These are phyloP conservation scores for Plutella xylostella DNA, from an alignment of 2,888 invertebrate genomes.

Conservation along the genomic window DNA sequence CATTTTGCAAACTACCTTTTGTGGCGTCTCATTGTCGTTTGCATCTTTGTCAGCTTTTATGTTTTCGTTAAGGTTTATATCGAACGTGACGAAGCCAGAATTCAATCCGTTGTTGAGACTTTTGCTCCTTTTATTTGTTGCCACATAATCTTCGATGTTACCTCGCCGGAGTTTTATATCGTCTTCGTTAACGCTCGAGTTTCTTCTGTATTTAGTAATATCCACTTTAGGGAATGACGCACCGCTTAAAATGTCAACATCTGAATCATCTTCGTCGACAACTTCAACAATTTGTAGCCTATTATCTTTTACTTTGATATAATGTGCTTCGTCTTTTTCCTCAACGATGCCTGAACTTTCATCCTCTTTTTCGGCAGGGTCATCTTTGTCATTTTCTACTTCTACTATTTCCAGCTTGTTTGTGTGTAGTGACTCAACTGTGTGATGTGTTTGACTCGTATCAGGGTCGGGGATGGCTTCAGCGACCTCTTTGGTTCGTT, in stretches of 20 bases:
- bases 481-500: constrained; percentile 12
- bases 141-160: constrained; percentile 54
- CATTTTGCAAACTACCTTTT: constrained; percentile 54
- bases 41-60: constrained; percentile 26
- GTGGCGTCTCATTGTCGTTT: constrained; percentile 48
- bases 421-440: too few relatives aligned
- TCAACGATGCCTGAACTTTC: constrained; percentile 6
- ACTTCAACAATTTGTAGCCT: constrained; percentile 17
- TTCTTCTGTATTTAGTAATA: constrained; percentile 51
- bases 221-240: constrained; percentile 51
- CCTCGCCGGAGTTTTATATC: constrained; percentile 52
- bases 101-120: constrained; percentile 49
- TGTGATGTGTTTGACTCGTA: background rate
- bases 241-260: constrained; percentile 39
- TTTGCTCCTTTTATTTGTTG: constrained; percentile 54
- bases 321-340: constrained; percentile 3
- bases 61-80: constrained; percentile 50
- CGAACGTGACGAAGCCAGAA: constrained; percentile 38
- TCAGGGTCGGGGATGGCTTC: constrained; percentile 6
- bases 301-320: constrained; percentile 16
- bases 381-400: constrained; percentile 4
- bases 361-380: background rate
- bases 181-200: constrained; percentile 59
- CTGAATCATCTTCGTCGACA: constrained; percentile 27
- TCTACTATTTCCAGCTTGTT: constrained; percentile 1